A percentile compares a stretch with the other conserved stretches of the same genome.
phyloP scores from a whole-genome alignment of 2,113 vertebrate genomes.

The Calidris pugnax region DNA sequence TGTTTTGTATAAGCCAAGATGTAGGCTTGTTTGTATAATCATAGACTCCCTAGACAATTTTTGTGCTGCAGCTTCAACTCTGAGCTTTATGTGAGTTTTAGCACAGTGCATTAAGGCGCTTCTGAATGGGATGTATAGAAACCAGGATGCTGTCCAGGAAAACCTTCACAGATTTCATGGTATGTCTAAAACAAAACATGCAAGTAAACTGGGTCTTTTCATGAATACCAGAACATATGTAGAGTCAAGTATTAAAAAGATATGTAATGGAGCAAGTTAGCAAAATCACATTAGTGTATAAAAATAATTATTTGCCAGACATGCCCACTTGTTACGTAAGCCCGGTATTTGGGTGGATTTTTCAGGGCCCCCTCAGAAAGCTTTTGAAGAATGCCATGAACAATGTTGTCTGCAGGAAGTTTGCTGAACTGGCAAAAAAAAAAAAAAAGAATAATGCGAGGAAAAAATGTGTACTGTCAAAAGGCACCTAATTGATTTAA shows the following conservation, averaged over 20 bases:
- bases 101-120: background rate
- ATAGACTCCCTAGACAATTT: background rate
- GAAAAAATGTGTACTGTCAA: background rate
- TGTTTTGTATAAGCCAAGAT: background rate
- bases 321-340: background rate
- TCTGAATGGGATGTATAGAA: background rate
- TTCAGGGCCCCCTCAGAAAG: background rate
- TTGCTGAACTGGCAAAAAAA: background rate
- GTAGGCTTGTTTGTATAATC: background rate
- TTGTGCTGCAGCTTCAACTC: background rate
- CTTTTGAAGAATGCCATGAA: background rate
- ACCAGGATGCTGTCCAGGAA: background rate
- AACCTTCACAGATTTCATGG: background rate
- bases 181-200: background rate
- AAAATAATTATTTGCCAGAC: background rate
- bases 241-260: background rate
- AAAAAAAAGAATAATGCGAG: background rate
- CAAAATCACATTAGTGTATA: background rate
- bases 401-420: background rate
- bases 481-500: background rate
- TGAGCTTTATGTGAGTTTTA: background rate
- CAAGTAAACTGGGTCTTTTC: background rate
- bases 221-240: background rate
- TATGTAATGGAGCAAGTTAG: background rate
- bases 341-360: background rate